Evolutionary conservation across 2,113 vertebrate genomes (phyloP).

Genomic region (Helogale parvula): DNA sequence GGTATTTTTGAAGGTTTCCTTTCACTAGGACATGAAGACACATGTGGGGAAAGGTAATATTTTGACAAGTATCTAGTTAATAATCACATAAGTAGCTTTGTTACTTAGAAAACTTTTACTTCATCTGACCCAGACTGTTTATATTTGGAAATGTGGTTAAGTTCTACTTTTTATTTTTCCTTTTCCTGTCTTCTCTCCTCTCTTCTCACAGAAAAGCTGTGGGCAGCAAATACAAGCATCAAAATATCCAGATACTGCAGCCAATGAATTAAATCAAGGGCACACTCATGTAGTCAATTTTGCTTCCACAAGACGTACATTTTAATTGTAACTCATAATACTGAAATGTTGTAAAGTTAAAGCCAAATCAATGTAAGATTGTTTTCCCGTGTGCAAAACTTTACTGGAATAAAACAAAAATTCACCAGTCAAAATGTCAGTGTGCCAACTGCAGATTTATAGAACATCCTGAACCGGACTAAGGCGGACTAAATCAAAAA

Average conservation of each 20-base stretch:
- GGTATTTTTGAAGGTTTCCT: background rate
- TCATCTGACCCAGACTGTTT: background rate
- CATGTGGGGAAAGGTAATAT: background rate
- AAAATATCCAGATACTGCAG: background rate
- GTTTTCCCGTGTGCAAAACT: background rate
- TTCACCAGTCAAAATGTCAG: background rate
- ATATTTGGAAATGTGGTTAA: background rate
- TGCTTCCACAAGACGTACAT: background rate
- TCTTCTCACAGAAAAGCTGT: background rate
- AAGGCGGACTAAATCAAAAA: constrained; percentile 1
- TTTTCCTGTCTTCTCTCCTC: background rate
- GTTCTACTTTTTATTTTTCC: background rate
- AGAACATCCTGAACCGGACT: constrained; percentile 20
- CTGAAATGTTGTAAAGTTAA: background rate
- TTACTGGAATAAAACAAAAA: background rate
- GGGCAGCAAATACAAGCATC: background rate
- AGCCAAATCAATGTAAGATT: background rate
- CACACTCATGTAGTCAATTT: background rate
- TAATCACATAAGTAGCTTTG: background rate
- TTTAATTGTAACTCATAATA: background rate
- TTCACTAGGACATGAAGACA: background rate
- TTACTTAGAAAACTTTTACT: background rate
- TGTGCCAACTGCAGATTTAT: background rate
- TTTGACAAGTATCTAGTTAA: background rate
- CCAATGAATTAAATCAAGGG: background rate